phyloP scores from a whole-genome alignment of 2,888 invertebrate species.

The Synanthedon myopaeformis region DNA sequence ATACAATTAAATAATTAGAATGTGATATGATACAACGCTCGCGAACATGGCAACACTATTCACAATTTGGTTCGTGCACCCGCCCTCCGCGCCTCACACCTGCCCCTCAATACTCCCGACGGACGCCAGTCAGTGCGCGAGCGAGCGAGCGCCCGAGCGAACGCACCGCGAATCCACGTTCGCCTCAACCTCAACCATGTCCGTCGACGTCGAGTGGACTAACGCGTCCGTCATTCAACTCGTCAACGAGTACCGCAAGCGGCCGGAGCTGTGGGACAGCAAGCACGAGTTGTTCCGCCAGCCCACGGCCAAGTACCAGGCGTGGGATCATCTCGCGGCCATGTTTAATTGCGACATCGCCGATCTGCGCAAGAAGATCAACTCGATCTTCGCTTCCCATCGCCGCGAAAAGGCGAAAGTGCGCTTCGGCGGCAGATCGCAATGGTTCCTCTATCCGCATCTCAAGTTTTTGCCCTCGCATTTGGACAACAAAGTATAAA shows the following conservation, averaged over 20 bases:
- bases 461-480: conserved; percentile 45
- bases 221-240: conserved; percentile 33
- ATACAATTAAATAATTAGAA: too few relatives aligned
- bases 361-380: conserved; percentile 49
- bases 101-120: not conserved
- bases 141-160: conserved; percentile 20
- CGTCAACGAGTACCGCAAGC: conserved; percentile 34
- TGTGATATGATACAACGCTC: too few relatives aligned
- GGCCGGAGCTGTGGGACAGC: conserved; percentile 43
- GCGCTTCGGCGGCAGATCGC: conserved; percentile 31
- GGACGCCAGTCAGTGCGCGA: conserved; percentile 1
- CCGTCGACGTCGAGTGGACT: conserved; percentile 40
- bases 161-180: conserved; percentile 21
- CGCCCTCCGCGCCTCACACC: not conserved
- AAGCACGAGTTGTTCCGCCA: conserved; percentile 32
- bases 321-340: conserved; percentile 41
- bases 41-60: not conserved
- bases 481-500: conserved; percentile 15
- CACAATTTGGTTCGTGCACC: not conserved
- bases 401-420: conserved; percentile 48
- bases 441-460: conserved; percentile 48
- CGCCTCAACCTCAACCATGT: conserved; percentile 20
- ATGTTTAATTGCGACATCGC: conserved; percentile 42
- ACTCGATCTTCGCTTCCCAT: conserved; percentile 55
- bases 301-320: conserved; percentile 40